Evolutionary conservation across 2,113 vertebrate species (phyloP).

Genomic region (Takifugu bimaculatus): DNA sequence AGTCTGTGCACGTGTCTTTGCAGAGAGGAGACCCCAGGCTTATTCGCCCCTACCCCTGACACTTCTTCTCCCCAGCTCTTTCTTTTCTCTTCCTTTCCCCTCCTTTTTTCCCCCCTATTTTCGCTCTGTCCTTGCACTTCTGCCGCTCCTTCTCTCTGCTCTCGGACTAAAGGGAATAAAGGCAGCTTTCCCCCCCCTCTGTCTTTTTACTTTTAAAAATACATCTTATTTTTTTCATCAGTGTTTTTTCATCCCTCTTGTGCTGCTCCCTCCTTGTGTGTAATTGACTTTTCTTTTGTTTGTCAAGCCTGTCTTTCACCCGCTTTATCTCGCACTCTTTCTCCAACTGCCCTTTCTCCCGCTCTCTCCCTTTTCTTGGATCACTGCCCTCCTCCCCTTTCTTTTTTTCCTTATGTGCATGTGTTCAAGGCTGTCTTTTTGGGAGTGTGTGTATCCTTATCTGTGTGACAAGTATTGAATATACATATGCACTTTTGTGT

Average conservation of each 20-base stretch:
- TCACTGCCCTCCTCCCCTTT: background rate
- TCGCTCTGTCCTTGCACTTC: background rate
- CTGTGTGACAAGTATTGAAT: conserved; percentile 14
- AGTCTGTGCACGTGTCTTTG: conserved; percentile 78
- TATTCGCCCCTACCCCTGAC: conserved; percentile 64
- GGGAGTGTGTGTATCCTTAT: conserved; percentile 32
- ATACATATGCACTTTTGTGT: conserved; percentile 17
- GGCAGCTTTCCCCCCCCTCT: background rate
- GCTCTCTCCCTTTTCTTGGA: conserved; percentile 38
- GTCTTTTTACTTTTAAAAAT: conserved; percentile 28
- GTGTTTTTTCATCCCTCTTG: conserved; percentile 19
- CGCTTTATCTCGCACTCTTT: conserved; percentile 41
- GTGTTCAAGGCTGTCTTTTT: conserved; percentile 25
- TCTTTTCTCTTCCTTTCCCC: conserved; percentile 26
- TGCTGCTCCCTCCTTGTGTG: conserved; percentile 35
- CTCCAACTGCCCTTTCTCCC: conserved; percentile 36
- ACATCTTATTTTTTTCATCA: conserved; percentile 17
- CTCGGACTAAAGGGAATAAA: conserved; percentile 21
- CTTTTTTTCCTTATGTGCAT: conserved; percentile 18
- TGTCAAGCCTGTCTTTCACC: conserved; percentile 43
- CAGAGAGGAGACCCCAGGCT: conserved; percentile 72
- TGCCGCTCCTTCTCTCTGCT: conserved; percentile 46
- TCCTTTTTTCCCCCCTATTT: background rate
- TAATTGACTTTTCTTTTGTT: conserved; percentile 63
- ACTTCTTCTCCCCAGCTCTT: conserved; percentile 44